These are phyloP conservation scores for Apodemus sylvaticus DNA, from an alignment of 2,113 vertebrate genomes.

Conservation along the genomic window DNA sequence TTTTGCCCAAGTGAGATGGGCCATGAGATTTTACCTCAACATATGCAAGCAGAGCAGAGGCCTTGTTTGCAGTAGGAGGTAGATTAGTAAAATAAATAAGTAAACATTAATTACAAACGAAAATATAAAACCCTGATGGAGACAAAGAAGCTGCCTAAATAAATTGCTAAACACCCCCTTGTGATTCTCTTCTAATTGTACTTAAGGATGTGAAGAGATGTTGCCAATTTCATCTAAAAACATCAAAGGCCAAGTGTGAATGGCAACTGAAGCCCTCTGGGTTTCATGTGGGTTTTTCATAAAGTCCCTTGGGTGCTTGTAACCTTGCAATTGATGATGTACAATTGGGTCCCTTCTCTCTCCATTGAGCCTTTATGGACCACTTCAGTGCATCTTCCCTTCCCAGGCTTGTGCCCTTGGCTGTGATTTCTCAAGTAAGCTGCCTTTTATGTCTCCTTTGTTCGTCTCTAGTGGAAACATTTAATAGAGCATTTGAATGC, in stretches of 20 bases:
- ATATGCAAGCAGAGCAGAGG: not conserved
- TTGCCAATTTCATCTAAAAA: not conserved
- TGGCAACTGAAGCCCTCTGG: not conserved
- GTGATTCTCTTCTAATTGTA: not conserved
- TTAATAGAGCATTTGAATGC: constrained; percentile 10
- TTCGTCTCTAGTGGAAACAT: not conserved
- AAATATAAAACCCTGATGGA: not conserved
- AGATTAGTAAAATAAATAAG: constrained; percentile 11
- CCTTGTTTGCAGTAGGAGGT: not conserved
- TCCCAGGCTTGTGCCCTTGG: not conserved
- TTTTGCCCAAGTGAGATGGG: not conserved
- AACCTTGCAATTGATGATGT: not conserved
- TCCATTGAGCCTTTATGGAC: not conserved
- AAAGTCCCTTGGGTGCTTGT: not conserved
- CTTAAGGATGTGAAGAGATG: not conserved
- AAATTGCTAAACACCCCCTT: not conserved
- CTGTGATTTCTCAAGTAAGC: not conserved
- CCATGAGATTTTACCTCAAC: not conserved
- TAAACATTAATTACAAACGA: constrained; percentile 38
- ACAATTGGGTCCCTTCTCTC: not conserved
- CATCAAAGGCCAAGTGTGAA: not conserved
- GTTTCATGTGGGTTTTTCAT: not conserved
- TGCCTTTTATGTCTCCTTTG: not conserved
- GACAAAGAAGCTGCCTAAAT: not conserved
- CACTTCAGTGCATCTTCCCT: too few relatives aligned